These are phyloP conservation scores for Latheticus oryzae DNA, from an alignment of 2,888 invertebrate species.

Conservation along the genomic window DNA sequence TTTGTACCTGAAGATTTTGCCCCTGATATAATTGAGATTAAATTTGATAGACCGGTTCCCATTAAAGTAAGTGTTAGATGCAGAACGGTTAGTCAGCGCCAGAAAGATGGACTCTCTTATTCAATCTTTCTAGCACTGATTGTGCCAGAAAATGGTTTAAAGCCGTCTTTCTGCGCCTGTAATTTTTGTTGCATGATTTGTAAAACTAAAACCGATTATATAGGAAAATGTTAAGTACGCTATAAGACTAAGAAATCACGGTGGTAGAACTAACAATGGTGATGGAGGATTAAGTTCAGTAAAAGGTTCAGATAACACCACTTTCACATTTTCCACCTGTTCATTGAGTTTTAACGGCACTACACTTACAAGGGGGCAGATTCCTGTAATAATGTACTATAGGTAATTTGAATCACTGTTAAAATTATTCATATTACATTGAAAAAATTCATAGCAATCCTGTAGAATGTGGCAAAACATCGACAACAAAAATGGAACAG, in stretches of 20 bases:
- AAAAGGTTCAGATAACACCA: slow-evolving; percentile 92
- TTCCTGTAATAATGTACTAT: slow-evolving; percentile 92
- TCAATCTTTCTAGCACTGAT: too few species aligned
- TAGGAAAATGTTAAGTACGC: slow-evolving; percentile 92
- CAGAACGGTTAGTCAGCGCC: not conserved
- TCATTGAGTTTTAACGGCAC: slow-evolving; percentile 97
- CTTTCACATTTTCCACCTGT: slow-evolving; percentile 90
- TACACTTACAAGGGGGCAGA: slow-evolving; percentile 92
- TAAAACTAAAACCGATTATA: slow-evolving; percentile 36
- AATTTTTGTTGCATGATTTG: slow-evolving; percentile 4
- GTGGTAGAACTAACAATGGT: slow-evolving; percentile 93
- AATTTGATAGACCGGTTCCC: slow-evolving; percentile 88
- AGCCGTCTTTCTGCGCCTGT: too few species aligned
- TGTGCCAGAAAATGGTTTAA: too few species aligned
- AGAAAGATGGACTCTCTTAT: not conserved
- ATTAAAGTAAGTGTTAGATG: slow-evolving; percentile 75
- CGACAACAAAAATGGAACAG: slow-evolving; percentile 61
- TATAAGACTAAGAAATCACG: slow-evolving; percentile 86
- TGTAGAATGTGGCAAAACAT: slow-evolving; percentile 60
- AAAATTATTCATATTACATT: too few species aligned
- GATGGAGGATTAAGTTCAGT: slow-evolving; percentile 91
- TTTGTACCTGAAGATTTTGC: slow-evolving; percentile 87
- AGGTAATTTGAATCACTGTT: too few species aligned
- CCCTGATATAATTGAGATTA: slow-evolving; percentile 89
- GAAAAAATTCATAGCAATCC: slow-evolving; percentile 64